Evolutionary conservation across 2,797 vertebrate species (phyloP), one percentile per base, ranked within the genome.

Genomic region (Dallia pectoralis): DNA sequence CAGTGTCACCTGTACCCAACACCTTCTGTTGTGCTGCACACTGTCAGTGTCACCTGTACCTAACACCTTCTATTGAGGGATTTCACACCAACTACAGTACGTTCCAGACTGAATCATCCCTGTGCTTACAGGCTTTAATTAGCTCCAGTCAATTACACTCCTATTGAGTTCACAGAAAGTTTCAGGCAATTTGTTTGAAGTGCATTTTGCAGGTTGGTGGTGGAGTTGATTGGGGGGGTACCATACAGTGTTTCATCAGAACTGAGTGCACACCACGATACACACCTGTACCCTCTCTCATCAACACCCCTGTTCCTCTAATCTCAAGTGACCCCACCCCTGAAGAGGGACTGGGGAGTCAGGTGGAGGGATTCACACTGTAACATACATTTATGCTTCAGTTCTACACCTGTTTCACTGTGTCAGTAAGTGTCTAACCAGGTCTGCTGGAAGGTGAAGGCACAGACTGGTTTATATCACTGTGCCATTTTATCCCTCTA

Each of bases 81-180:
- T 56, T 22, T 22, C n/a, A 56, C 22, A 22, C 6, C 51, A 56
- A 25, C 22, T n/a, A 22, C n/a, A 56, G 25, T 11, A 56, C n/a
- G 7, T 4, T 56, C 51, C 51, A 22, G 48, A 47, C 40, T 73
- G 36, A 84, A 47, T 76, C 69, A 73, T 22, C 63, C 53, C 3
- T 44, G 9, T 75, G 18, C 40, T 59, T 44, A 72, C 56, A 62
- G 22, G 8, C 44, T 40, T 62, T 1, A 71, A 63, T 48, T 33
- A 47, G 69, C 69, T 29, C 53, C 49, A 40, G 32, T 47, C 59
- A 68, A 40, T 29, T 59, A 3, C 14, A 18, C 18, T 74, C 71
- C 40, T 0, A 12, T 75, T 16, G 56, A 1, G 48, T 79, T 65
- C 67, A 29, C 32, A 65, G 68, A 15, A 29, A n/a, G 32, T 75